These are phyloP conservation scores for Geopemphigus sp. DNA, from an alignment of 1,140 invertebrate species.

Conservation along the genomic window DNA sequence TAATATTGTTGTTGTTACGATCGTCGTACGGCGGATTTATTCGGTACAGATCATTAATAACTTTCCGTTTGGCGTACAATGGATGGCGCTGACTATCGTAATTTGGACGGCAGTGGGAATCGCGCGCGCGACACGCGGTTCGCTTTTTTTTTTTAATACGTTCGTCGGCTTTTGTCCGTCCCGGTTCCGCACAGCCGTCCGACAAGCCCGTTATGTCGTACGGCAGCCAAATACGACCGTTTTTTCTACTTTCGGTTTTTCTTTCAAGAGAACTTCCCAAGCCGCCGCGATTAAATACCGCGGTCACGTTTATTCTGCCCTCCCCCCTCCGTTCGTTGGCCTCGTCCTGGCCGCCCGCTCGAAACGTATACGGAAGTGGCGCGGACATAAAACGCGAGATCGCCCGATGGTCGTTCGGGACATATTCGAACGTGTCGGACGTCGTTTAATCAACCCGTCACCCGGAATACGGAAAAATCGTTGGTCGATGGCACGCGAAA, in stretches of 20 bases:
- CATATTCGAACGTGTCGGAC: no score
- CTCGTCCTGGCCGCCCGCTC: neutral
- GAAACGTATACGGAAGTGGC: no score
- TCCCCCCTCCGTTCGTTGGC: no score
- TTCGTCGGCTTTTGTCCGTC: neutral
- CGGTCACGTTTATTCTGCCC: slow-evolving; percentile 25
- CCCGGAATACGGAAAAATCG: neutral
- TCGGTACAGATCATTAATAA: slow-evolving; percentile 32
- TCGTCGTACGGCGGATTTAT: neutral
- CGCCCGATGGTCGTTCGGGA: no score
- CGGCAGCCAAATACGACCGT: neutral
- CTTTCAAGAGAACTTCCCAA: neutral
- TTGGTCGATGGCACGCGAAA: neutral
- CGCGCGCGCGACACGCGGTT: slow-evolving; percentile 5
- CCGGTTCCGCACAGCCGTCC: neutral
- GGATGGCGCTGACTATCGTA: slow-evolving; percentile 19
- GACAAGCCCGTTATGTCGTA: slow-evolving; percentile 20
- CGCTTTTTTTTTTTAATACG: slow-evolving; percentile 26
- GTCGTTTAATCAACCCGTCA: no score
- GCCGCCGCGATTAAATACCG: neutral
- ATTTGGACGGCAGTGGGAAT: slow-evolving; percentile 27
- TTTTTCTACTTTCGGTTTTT: neutral
- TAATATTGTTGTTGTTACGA: slow-evolving; percentile 7
- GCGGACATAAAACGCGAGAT: no score
- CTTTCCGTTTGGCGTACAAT: neutral